Evolutionary conservation across 1,140 invertebrate species (phyloP), one percentile per base, ranked within the genome.

Genomic region (Pteromalus puparum): DNA sequence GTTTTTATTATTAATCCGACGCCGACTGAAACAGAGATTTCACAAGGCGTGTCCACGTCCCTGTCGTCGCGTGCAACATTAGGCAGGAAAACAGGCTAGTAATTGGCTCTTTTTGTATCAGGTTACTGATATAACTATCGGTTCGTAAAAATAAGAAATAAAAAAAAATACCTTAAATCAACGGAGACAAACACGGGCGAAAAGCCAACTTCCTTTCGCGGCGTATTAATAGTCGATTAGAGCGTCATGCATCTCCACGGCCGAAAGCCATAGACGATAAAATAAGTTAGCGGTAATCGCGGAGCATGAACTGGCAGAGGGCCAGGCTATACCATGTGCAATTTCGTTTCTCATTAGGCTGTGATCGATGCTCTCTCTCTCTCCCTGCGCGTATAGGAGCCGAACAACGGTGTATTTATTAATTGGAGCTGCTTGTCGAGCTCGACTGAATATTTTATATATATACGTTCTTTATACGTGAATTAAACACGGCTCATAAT

Each of bases 171-270:
- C 6, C 38, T 76, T n/a, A 87, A 68, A 87, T 80, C 61, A n/a
- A 9, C 18, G 21, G 7, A 67, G 38, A 7, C 34, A 79, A 38
- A 75, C 13, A 5, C 67, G 6, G 67, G 67, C n/a, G n/a, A n/a
- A 80, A 73, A 72, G 48, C 13, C 30, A 34, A 42, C 38, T 82
- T 82, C 65, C 68, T 18, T 73, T n/a, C n/a, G n/a, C 34, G 72
- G 67, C 13, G 38, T 70, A 83, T 77, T 76, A 82, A 82, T 76
- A 82, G 73, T 82, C 81, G 81, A 82, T 82, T 82, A 82, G 74
- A 76, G 80, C 61, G 30, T 42, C 80, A 12, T 61, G 70, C 72
- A 75, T 53, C 70, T 53, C 30, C 30, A 6, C 48, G 48, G 3
- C 48, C 48, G 42, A 26, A 82, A 76, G 30, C 53, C 34, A 70